Conservation (phyloP, 2,113 vertebrate genomes). For the Hyperoodon ampullatus region DNA sequence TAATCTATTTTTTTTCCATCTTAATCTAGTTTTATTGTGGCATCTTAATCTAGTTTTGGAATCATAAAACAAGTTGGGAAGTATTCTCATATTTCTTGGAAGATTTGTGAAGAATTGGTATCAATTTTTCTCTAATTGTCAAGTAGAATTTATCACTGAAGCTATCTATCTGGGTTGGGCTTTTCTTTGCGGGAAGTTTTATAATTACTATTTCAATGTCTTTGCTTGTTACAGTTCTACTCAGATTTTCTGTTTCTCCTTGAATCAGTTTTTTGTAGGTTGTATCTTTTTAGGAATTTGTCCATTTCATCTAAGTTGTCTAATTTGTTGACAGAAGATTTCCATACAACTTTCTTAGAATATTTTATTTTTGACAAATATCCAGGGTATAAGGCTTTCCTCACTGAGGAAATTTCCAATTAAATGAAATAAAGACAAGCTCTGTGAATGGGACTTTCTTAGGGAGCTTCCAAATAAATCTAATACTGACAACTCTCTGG, state of each 20-base stretch:
- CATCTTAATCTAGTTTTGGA: background rate
- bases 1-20: too few relatives aligned
- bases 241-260: background rate
- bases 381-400: background rate
- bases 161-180: background rate
- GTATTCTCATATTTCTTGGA: background rate
- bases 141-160: background rate
- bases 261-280: background rate
- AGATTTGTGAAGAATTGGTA: background rate
- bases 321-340: background rate
- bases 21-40: too few relatives aligned
- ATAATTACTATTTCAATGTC: background rate
- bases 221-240: background rate
- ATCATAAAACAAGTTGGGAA: background rate
- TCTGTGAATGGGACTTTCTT: background rate
- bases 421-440: background rate
- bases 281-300: background rate
- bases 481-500: background rate
- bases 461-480: background rate
- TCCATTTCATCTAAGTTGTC: background rate
- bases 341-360: background rate
- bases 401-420: background rate
- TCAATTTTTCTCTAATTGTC: background rate
- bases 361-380: background rate
- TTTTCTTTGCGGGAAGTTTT: background rate